Conservation (phyloP, 2,888 invertebrate species). For the Kryphioiulus occultus region DNA sequence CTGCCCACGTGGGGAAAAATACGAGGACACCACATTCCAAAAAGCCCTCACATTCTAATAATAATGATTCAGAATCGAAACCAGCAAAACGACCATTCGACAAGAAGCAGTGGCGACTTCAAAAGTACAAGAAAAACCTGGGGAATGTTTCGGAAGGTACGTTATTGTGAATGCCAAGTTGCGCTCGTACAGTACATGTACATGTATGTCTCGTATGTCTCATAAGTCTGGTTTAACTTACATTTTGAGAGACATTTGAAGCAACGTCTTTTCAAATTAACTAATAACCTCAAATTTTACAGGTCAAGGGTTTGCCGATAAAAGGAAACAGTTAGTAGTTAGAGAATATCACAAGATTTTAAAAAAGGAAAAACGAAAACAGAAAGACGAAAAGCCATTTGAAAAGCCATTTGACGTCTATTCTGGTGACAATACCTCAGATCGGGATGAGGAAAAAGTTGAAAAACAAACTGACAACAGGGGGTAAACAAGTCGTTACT, state of each 20-base stretch:
- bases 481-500: background rate
- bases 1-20: background rate
- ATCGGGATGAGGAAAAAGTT: background rate
- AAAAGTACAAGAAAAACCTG: background rate
- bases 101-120: background rate
- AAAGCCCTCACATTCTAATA: background rate
- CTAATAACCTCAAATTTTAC: too few relatives aligned
- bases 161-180: too few relatives aligned
- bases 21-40: background rate
- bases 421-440: background rate
- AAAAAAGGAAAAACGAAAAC: constrained; percentile 23
- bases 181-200: too few relatives aligned
- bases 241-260: too few relatives aligned
- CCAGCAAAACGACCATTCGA: background rate
- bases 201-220: too few relatives aligned
- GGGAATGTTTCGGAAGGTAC: background rate
- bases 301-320: constrained; percentile 26
- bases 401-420: background rate
- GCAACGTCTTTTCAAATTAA: too few relatives aligned
- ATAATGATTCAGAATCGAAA: background rate
- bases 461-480: background rate
- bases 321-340: background rate
- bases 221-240: too few relatives aligned
- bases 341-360: background rate
- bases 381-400: background rate